Evolutionary conservation across 2,888 invertebrate genomes (phyloP).

Genomic region (Eurytoma californica): DNA sequence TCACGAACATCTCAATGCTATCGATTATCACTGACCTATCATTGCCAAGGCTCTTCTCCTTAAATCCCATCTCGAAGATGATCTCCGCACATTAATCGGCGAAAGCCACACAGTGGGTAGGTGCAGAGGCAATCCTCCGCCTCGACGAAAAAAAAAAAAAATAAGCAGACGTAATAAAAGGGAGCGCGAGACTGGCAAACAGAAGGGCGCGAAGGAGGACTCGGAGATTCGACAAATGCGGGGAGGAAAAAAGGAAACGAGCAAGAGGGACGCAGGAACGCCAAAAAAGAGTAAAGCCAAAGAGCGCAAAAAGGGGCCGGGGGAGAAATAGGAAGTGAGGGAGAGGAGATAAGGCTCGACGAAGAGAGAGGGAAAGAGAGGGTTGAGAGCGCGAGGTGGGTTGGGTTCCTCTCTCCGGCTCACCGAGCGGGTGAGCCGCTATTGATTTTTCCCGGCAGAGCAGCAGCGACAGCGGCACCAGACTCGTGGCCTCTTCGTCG

Average conservation of each 20-base stretch:
- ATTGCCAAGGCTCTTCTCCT: not conserved
- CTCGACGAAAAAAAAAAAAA: no score
- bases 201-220: no score
- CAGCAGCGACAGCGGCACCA: conserved; percentile 57
- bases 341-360: conserved; percentile 45
- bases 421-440: conserved; percentile 65
- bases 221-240: no score
- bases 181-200: no score
- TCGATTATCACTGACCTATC: conserved; percentile 7
- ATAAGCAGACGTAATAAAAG: no score
- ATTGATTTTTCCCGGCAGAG: conserved; percentile 73
- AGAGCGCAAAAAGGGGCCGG: not conserved
- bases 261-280: not conserved
- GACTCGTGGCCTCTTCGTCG: conserved; percentile 71
- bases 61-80: not conserved
- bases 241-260: not conserved
- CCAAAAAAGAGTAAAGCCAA: conserved; percentile 1
- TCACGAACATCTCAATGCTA: conserved; percentile 1
- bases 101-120: no score
- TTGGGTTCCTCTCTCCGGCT: conserved; percentile 66
- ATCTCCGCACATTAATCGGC: not conserved
- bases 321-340: conserved; percentile 51
- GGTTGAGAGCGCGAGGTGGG: conserved; percentile 39
- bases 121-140: no score
- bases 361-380: conserved; percentile 47